phyloP scores from a whole-genome alignment of 2,113 vertebrate species.

The Phoenicopterus ruber region DNA sequence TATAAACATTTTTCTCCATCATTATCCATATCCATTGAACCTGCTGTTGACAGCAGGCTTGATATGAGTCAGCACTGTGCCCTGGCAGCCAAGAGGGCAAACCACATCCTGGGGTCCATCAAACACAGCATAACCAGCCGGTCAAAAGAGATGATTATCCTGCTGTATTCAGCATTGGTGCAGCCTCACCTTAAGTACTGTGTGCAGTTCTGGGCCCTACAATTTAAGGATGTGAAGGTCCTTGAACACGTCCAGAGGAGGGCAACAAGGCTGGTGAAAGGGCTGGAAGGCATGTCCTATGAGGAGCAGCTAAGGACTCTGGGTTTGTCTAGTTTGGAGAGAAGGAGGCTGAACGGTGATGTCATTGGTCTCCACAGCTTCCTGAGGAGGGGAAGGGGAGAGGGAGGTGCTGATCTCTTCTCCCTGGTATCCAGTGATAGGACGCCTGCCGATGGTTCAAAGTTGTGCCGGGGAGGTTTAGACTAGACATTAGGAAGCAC shows the following conservation, averaged over 20 bases:
- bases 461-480: neutral
- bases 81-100: neutral
- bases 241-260: neutral
- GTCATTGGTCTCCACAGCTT: neutral
- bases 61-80: neutral
- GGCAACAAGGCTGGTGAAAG: neutral
- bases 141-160: neutral
- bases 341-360: neutral
- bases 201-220: neutral
- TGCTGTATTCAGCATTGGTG: fast-evolving
- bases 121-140: neutral
- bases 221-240: neutral
- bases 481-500: neutral
- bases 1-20: neutral
- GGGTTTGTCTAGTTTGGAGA: neutral
- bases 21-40: neutral
- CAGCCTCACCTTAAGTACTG: neutral
- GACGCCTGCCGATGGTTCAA: fast-evolving
- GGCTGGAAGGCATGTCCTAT: neutral
- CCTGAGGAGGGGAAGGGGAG: neutral
- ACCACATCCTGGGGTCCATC: neutral
- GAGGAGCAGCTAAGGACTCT: neutral
- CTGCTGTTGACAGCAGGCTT: neutral
- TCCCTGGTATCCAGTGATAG: neutral
- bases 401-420: neutral